Percentiles rank a stretch among this genome's conserved stretches.
These are phyloP conservation scores for Aptenodytes forsteri DNA, from an alignment of 2,113 vertebrate species.

Conservation along the genomic window DNA sequence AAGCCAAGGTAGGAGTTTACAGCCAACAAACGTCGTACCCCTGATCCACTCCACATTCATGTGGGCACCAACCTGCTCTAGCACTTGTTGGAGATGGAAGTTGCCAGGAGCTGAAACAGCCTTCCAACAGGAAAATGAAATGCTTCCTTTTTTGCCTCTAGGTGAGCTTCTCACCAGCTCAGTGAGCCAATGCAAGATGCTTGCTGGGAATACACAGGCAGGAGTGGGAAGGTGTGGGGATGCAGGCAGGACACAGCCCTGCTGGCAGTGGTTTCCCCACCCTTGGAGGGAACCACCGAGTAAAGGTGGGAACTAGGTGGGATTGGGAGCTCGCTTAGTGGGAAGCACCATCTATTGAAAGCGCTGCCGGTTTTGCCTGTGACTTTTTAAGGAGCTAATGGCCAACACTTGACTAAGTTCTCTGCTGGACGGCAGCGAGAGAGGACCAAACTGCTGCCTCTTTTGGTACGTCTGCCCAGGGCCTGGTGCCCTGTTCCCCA, in stretches of 20 bases:
- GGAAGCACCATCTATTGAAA: neutral
- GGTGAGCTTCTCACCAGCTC: neutral
- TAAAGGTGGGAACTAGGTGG: neutral
- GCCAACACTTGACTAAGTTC: neutral
- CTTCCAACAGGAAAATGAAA: neutral
- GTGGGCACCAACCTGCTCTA: neutral
- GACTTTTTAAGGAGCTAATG: neutral
- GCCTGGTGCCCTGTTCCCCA: neutral
- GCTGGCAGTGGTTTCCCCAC: neutral
- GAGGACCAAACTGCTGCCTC: neutral
- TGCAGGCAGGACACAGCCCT: neutral
- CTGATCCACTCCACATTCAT: fast-evolving
- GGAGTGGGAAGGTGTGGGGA: neutral
- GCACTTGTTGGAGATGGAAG: neutral
- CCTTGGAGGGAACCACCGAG: neutral
- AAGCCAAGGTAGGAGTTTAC: neutral
- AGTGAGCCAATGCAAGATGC: neutral
- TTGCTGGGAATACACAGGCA: neutral
- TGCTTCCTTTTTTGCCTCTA: no score
- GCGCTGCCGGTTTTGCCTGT: neutral
- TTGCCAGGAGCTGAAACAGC: neutral
- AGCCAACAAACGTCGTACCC: fast-evolving
- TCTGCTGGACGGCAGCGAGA: neutral
- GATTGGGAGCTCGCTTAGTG: neutral
- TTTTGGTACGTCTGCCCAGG: neutral